Evolutionary conservation across 2,797 vertebrate species (phyloP), one percentile per base, ranked within the genome.

Genomic region (Ctenochaetus hawaiiensis): DNA sequence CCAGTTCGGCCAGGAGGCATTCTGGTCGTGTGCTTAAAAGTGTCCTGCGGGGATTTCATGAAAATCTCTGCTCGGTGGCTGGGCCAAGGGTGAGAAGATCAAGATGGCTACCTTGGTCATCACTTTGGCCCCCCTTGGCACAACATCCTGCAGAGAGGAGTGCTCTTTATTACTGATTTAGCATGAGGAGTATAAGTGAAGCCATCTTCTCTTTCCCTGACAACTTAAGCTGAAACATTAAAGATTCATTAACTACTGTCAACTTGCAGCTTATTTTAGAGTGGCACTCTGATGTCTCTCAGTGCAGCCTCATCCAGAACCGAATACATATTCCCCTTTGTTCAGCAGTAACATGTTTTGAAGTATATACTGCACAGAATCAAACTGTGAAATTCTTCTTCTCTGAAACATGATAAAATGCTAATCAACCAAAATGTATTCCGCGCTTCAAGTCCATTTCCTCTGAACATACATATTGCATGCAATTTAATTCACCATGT

Each of bases 181-280:
- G 92, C 89, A 93, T 90, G 78, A 92, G 92, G 91, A 86, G 88
- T 94, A 94, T 90, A 95, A 92, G 91, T 92, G 93, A 96, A 95
- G 93, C 85, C 93, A 92, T 93, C 94, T 95, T 95, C 94, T 94
- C 91, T 95, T 94, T 80, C 59, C 85, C 86, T 96, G 94, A 94
- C 94, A 94, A 95, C 85, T 94, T 84, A 84, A 90, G 79, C 79
- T 85, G 78, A 87, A 82, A 80, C 86, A 84, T 92, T 86, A 88
- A 91, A 88, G 76, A 90, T 92, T 87, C 76, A 92, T 89, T 84
- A 89, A 86, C 66, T 65, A 23, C 83, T 80, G 76, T 82, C 77
- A 89, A 64, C 77, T 82, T 49, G 67, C 70, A 77, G 81, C 80
- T 88, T 85, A 84, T 90, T 91, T 86, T 73, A 89, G 81, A 87